Conservation (phyloP, 2,113 vertebrate genomes). For the Trogon surrucura region DNA sequence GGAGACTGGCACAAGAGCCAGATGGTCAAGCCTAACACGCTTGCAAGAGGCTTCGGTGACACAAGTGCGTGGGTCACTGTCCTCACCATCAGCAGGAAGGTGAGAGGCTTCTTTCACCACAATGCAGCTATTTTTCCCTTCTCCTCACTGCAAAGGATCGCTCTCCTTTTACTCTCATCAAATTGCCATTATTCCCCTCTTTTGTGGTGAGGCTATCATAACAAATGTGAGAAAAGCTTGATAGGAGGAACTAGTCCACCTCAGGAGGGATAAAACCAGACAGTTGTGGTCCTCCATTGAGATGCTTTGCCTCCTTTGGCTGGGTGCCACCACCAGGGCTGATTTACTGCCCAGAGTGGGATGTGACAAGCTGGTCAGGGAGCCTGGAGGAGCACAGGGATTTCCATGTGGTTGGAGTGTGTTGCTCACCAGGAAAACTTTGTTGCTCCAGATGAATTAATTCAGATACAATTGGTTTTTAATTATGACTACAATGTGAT, state of each 20-base stretch:
- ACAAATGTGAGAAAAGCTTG: background rate
- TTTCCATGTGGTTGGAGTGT: background rate
- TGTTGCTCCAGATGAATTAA: background rate
- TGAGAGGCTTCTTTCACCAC: background rate
- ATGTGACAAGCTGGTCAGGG: background rate
- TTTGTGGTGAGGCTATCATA: accelerated
- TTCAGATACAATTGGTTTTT: background rate
- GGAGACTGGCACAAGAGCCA: accelerated
- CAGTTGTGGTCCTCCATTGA: background rate
- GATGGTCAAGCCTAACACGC: background rate
- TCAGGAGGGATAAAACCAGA: background rate
- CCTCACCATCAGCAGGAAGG: background rate
- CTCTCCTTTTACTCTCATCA: background rate
- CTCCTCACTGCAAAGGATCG: background rate
- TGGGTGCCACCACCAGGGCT: accelerated
- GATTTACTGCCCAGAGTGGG: background rate
- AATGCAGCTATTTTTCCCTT: background rate
- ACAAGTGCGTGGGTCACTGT: accelerated
- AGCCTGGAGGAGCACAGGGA: accelerated
- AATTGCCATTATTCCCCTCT: background rate
- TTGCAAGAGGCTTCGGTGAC: background rate
- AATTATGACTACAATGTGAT: background rate
- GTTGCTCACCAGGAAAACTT: background rate
- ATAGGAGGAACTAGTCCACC: background rate
- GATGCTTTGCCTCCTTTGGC: background rate